Conservation (phyloP, 2,888 invertebrate genomes). For the Synanthedon tipuliformis region DNA sequence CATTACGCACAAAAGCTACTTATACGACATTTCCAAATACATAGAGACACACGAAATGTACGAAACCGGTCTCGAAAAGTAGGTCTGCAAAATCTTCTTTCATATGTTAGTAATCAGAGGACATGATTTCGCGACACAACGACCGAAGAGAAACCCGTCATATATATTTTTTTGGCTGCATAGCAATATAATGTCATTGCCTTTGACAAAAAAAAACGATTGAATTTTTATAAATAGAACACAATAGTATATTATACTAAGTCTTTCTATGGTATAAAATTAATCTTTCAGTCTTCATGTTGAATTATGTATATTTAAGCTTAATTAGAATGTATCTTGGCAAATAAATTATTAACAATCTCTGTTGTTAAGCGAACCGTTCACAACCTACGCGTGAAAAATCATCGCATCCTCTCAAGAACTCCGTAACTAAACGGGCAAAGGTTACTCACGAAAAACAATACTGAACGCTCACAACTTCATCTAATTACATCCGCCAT, state of each 20-base stretch:
- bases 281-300: no score
- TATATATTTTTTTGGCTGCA: not conserved
- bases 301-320: no score
- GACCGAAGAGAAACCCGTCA: not conserved
- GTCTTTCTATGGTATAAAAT: no score
- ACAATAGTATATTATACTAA: no score
- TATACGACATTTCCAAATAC: no score
- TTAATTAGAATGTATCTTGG: no score
- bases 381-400: not conserved
- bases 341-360: no score
- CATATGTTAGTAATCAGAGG: slow-evolving; percentile 15
- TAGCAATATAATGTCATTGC: not conserved
- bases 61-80: slow-evolving; percentile 54
- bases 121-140: slow-evolving; percentile 14
- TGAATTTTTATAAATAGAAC: no score
- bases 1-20: no score
- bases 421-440: not conserved
- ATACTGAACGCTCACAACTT: not conserved
- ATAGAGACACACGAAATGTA: slow-evolving; percentile 28
- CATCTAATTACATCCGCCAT: not conserved
- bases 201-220: no score
- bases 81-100: slow-evolving; percentile 53
- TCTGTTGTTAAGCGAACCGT: no score
- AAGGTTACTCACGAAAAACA: not conserved
- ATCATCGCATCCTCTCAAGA: not conserved